Percentiles rank a stretch among this genome's conserved stretches.
Evolutionary conservation across 2,797 vertebrate genomes (phyloP).

Genomic region (Sus cebifrons): DNA sequence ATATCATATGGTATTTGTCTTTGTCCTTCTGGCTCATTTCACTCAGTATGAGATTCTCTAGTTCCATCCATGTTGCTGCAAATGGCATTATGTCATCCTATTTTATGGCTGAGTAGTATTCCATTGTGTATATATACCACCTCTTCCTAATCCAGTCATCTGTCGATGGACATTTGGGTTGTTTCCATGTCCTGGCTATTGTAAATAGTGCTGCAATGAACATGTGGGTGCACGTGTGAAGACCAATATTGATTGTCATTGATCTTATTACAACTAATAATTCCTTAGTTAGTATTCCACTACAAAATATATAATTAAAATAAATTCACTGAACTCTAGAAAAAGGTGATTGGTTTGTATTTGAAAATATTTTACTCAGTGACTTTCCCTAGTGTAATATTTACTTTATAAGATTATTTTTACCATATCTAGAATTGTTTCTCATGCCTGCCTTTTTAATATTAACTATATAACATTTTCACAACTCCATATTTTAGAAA

Average conservation of each 20-base stretch:
- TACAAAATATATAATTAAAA: background rate
- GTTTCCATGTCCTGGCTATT: no score
- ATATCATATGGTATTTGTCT: no score
- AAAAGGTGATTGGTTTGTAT: background rate
- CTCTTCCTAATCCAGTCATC: no score
- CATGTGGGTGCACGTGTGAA: background rate
- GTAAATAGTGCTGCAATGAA: no score
- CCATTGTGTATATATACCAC: no score
- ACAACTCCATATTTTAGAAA: background rate
- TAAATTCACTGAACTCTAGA: background rate
- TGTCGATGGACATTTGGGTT: no score
- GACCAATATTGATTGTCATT: background rate
- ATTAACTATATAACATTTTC: background rate
- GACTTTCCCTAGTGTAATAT: background rate
- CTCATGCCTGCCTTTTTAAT: background rate
- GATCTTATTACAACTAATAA: background rate
- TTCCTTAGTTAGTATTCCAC: background rate
- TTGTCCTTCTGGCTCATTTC: no score
- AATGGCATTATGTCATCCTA: no score
- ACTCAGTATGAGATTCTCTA: no score
- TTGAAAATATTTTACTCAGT: background rate
- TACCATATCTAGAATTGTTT: background rate
- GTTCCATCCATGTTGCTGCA: no score
- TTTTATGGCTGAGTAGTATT: no score
- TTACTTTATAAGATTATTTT: slow-evolving; percentile 13